Evolutionary conservation across 2,888 invertebrate species (phyloP).

Genomic region (Bembecia ichneumoniformis): DNA sequence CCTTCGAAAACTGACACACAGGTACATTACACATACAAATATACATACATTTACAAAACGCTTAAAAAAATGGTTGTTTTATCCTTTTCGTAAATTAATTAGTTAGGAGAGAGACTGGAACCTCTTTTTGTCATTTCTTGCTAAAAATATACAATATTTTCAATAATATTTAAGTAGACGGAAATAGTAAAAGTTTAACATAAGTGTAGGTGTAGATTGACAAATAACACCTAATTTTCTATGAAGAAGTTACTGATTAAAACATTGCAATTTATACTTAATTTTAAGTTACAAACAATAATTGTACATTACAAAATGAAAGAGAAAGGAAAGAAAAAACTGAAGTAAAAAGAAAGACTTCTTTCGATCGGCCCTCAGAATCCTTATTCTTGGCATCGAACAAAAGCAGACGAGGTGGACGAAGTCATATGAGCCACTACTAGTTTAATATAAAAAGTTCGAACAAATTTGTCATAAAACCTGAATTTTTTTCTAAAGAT

Average conservation of each 20-base stretch:
- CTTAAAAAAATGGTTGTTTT: too few relatives aligned
- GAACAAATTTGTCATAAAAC: too few relatives aligned
- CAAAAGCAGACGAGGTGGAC: constrained; percentile 15
- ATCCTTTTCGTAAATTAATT: neutral
- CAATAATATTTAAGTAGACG: constrained; percentile 33
- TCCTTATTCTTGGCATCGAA: constrained; percentile 20
- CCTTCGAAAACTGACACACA: constrained; percentile 47
- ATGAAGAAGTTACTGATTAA: constrained; percentile 17
- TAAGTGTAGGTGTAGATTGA: constrained; percentile 35
- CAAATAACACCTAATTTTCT: constrained; percentile 19
- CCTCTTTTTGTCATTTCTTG: too few relatives aligned
- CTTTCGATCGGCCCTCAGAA: constrained; percentile 10
- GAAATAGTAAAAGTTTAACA: constrained; percentile 29
- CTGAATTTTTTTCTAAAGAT: too few relatives aligned
- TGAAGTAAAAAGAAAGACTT: constrained; percentile 22
- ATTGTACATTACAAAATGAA: constrained; percentile 4
- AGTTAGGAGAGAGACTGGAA: too few relatives aligned
- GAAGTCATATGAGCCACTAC: neutral
- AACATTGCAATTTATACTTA: neutral
- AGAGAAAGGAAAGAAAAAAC: constrained; percentile 15
- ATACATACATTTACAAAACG: constrained; percentile 14
- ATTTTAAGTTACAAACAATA: neutral
- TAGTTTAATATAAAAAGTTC: too few relatives aligned
- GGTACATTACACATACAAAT: constrained; percentile 31
- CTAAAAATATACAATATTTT: neutral